Base-by-base conservation (phyloP, 2,113 vertebrate species). In the Hydrolagus affinis region DNA sequence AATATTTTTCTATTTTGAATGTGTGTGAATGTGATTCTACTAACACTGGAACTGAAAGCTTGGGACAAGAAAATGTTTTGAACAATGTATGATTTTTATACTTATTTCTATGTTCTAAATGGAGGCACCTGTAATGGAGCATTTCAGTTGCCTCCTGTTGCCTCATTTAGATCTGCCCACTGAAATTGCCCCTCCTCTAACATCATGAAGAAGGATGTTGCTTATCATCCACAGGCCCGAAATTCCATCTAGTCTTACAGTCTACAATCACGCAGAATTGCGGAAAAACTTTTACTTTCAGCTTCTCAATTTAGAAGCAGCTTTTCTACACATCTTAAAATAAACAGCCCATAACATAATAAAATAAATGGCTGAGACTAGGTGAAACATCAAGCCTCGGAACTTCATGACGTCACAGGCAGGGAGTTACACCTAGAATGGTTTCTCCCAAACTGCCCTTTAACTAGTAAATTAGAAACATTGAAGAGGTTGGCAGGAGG, bases 81-180 rank as follows among this genome's bases (percentile, higher is more conserved):
- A 32, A 32, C 11, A 14, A 62, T 11, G 57, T 66, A 6, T 44
- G 44, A 17, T 12, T 75, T 83, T 68, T 60, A 15, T 83, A 62
- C 78, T 83, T 83, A 57, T 28, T 83, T 83, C 66, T 25, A 64
- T 64, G 76, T 80, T 80, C 1, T 80, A 60, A 60, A 77, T 21
- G 21, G 66, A 64, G 17, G 30, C 66, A 68, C 25, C 60, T 68
- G 14, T 30, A 66, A 30, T 64, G 62, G 78, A 66, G 78, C 59
- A n/a, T 66, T 14, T 66, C 25, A 30, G 15, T 64, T 83, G 21
- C 23, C n/a, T 28, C 15, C 30, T 83, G 60, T 83, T 83, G 78
- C 78, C 32, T 28, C 62, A 64, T 83, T 83, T 83, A 30, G 32
- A 66, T 60, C 60, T 83, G 64, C 66, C 8, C 30, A 44, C 44